Evolutionary conservation across 2,113 vertebrate species (phyloP).

Genomic region (Notechis scutatus): DNA sequence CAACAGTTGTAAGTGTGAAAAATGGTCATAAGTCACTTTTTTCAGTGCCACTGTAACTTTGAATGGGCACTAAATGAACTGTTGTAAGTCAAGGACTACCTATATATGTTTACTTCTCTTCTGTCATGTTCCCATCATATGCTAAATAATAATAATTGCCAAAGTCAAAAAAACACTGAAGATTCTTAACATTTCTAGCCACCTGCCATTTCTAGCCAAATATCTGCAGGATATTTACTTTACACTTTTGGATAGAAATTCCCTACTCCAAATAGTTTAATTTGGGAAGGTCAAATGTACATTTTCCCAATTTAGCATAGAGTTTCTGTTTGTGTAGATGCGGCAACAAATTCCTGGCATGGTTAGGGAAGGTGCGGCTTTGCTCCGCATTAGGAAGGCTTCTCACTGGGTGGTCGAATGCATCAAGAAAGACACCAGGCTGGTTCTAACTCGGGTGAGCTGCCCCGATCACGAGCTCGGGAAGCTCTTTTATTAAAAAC

Average conservation of each 20-base stretch:
- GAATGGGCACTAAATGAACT: background rate
- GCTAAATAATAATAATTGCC: background rate
- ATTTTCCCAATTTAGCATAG: background rate
- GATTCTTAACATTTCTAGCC: background rate
- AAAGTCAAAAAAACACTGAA: background rate
- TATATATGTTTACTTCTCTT: background rate
- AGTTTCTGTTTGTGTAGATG: background rate
- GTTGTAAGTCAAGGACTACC: background rate
- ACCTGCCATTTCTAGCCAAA: background rate
- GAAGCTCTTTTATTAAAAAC: too few species aligned
- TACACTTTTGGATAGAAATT: background rate
- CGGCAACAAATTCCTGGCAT: background rate
- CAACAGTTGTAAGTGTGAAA: background rate
- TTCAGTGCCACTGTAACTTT: background rate
- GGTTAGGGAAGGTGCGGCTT: background rate
- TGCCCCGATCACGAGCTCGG: too few species aligned
- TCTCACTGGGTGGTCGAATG: too few species aligned
- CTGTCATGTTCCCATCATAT: background rate
- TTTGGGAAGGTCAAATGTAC: background rate
- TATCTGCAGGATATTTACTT: background rate
- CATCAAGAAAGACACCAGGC: too few species aligned
- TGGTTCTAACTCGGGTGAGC: too few species aligned
- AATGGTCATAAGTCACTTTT: background rate
- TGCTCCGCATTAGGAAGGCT: too few species aligned
- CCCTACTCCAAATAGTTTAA: background rate